Evolutionary conservation across 2,888 invertebrate species (phyloP).

Genomic region (Agrochola circellaris): DNA sequence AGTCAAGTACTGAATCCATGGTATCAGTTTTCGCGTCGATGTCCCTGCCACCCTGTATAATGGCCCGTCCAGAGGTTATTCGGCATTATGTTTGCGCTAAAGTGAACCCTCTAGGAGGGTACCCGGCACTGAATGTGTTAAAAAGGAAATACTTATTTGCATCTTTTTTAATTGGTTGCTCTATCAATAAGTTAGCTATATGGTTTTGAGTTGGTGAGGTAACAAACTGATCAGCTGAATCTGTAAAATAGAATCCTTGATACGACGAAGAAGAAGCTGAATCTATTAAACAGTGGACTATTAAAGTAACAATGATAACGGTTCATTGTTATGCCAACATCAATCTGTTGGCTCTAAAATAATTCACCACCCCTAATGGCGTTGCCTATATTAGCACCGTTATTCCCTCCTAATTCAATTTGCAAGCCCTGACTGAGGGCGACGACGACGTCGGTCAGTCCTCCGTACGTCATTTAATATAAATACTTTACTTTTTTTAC

Average conservation of each 20-base stretch:
- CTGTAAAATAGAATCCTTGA: too few species aligned
- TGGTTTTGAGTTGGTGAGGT: too few species aligned
- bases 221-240: background rate
- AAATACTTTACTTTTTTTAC: slow-evolving; percentile 4
- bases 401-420: slow-evolving; percentile 32
- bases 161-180: background rate
- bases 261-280: too few species aligned
- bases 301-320: background rate
- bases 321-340: background rate
- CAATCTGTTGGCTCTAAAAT: slow-evolving; percentile 1
- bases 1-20: too few species aligned
- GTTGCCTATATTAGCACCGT: slow-evolving; percentile 8
- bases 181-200: too few species aligned
- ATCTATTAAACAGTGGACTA: background rate
- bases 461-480: slow-evolving; percentile 16
- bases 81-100: too few species aligned
- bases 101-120: too few species aligned
- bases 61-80: too few species aligned
- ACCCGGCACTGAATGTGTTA: too few species aligned
- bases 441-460: background rate
- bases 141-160: background rate
- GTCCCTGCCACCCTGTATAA: too few species aligned
- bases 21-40: too few species aligned
- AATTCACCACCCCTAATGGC: background rate
- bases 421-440: background rate